Evolutionary conservation across 2,888 invertebrate species (phyloP).

Genomic region (Allolobophora icterica): DNA sequence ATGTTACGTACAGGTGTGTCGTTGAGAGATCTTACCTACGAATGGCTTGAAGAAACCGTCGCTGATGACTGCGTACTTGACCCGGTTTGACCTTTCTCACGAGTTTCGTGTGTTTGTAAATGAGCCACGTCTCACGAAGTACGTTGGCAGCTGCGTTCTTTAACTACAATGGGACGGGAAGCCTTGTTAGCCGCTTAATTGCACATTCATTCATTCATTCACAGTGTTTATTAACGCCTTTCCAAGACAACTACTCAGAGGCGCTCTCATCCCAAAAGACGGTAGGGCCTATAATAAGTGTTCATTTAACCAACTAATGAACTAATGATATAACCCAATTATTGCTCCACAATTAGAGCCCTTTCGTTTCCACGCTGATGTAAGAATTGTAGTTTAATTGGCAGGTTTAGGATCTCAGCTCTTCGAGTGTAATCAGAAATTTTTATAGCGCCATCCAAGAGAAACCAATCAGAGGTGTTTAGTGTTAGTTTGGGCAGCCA

Average conservation of each 20-base stretch:
- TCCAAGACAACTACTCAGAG: too few relatives aligned
- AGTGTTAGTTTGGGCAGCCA: neutral
- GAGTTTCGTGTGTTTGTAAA: conserved; percentile 98
- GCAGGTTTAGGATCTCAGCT: too few relatives aligned
- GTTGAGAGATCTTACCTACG: conserved; percentile 80
- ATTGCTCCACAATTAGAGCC: too few relatives aligned
- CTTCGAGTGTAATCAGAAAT: neutral
- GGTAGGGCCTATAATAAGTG: too few relatives aligned
- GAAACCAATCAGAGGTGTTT: neutral
- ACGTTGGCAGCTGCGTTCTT: conserved; percentile 99
- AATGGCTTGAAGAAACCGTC: conserved; percentile 98
- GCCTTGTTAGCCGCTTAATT: neutral
- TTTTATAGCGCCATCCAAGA: neutral
- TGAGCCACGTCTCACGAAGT: conserved; percentile 98
- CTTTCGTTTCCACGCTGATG: too few relatives aligned
- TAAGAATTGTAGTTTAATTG: too few relatives aligned
- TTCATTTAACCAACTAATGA: too few relatives aligned
- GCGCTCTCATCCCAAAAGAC: too few relatives aligned
- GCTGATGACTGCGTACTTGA: conserved; percentile 94
- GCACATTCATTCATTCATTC: too few relatives aligned
- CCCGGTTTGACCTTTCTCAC: conserved; percentile 95
- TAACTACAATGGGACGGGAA: conserved; percentile 74
- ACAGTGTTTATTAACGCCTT: too few relatives aligned
- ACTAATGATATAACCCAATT: too few relatives aligned
- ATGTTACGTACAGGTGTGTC: neutral